Conservation (phyloP, 2,888 invertebrate genomes). For the Ochlodes sylvanus region DNA sequence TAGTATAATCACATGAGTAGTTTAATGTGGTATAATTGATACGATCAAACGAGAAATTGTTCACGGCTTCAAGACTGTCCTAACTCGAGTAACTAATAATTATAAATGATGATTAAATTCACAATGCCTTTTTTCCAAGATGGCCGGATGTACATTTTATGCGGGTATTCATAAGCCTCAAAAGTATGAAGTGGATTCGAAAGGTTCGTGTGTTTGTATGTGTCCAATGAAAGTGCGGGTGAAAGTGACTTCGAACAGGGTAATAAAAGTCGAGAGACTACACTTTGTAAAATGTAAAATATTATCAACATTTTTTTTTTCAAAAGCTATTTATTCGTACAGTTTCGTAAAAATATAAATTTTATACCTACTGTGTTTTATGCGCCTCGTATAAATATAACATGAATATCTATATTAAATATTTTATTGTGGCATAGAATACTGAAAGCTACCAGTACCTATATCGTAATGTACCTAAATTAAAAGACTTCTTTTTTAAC, state of each 20-base stretch:
- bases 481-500: too few relatives aligned
- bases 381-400: too few relatives aligned
- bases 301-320: not conserved
- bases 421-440: too few relatives aligned
- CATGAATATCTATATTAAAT: too few relatives aligned
- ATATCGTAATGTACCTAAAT: too few relatives aligned
- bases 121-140: not conserved
- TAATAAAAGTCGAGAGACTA: conserved; percentile 29
- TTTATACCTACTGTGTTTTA: too few relatives aligned
- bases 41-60: not conserved
- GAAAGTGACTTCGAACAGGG: conserved; percentile 72
- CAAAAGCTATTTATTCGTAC: not conserved
- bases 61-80: not conserved
- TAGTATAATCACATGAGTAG: not conserved
- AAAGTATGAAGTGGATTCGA: conserved; percentile 32
- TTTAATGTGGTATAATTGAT: conserved; percentile 10
- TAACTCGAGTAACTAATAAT: not conserved
- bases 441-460: too few relatives aligned
- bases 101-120: not conserved
- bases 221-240: conserved; percentile 41
- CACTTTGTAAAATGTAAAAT: not conserved
- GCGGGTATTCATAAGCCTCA: conserved; percentile 5
- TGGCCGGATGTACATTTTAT: not conserved
- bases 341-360: not conserved
- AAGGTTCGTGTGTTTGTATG: conserved; percentile 34